Base-by-base conservation (phyloP, 1,140 invertebrate genomes). In the Pinna nobilis region DNA sequence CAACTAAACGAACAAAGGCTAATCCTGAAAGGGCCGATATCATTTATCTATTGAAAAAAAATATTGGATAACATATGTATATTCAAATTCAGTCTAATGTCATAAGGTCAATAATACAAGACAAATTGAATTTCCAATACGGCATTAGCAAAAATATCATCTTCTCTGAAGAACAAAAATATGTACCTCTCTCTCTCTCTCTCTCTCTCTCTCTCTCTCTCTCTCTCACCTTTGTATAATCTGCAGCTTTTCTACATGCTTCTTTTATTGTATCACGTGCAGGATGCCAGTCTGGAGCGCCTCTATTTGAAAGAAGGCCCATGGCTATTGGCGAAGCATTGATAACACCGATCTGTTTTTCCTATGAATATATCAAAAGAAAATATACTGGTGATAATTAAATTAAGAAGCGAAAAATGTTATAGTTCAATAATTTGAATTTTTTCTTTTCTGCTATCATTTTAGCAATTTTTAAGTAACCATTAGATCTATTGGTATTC, bases 211-310 rank as follows among this genome's bases (percentile, higher is more conserved):
- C n/a, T n/a, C n/a, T 53, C 15, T 0, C 0, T 25, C 15, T 53
- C 9, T 25, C 28, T 65, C 72, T 67, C 71, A 90, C 90, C 73
- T 82, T 69, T 65, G 87, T 90, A 80, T 86, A 90, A 30, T 76
- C 32, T 18, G 83, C 82, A 28, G 90, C 90, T 53, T 87, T 69
- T 68, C 71, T 70, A 70, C 89, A 90, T 0, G 83, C 82, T 23
- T 91, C 84, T 87, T 95, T 96, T 0, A 94, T 91, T 25, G 93
- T 87, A 6, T 93, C 87, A 9, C 86, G 86, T 2, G 94, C 95
- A 23, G 95, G 94, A 90, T 98, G 96, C 96, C 96, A 98, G 0
- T 81, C 71, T 67, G 92, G 94, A 0, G 95, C 93, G 0, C 94
- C 95, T 41, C 84, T 82, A 87, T 93, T 94, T 11, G 94, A 94